A percentile compares a stretch with the other conserved stretches of the same genome.
These are phyloP conservation scores for Agrilus planipennis DNA, from an alignment of 1,140 invertebrate species.

Conservation along the genomic window DNA sequence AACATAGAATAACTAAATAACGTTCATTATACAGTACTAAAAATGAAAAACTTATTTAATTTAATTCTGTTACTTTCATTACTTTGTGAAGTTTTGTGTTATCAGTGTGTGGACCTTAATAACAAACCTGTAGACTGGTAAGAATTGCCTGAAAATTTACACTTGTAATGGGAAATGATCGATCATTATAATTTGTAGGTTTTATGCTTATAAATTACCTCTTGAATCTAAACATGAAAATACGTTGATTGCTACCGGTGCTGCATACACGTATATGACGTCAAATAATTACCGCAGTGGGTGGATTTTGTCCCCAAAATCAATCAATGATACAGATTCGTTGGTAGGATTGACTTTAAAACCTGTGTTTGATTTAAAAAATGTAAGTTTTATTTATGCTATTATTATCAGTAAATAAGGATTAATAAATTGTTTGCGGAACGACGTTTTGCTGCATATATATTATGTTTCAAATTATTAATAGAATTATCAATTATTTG, in stretches of 20 bases:
- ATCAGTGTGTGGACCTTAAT: slow-evolving; percentile 48
- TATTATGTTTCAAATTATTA: too few relatives aligned
- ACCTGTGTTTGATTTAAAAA: slow-evolving; percentile 45
- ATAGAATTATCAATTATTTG: too few relatives aligned
- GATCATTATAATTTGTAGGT: slow-evolving; percentile 40
- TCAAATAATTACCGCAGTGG: slow-evolving; percentile 40
- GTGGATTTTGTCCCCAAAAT: slow-evolving; percentile 57
- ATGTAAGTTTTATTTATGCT: slow-evolving; percentile 38
- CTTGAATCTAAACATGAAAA: slow-evolving; percentile 41
- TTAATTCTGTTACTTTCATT: background rate
- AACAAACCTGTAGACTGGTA: slow-evolving; percentile 56
- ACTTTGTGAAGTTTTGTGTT: background rate
- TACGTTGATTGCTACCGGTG: slow-evolving; percentile 45
- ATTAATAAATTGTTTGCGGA: too few relatives aligned
- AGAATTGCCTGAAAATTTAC: slow-evolving; percentile 15
- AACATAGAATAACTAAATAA: too few relatives aligned
- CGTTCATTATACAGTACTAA: too few relatives aligned
- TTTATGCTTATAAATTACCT: slow-evolving; percentile 78
- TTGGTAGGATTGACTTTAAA: slow-evolving; percentile 60
- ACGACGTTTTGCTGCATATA: too few relatives aligned
- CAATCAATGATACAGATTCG: slow-evolving; percentile 57
- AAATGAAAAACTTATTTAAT: background rate
- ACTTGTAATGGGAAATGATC: background rate
- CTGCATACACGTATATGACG: slow-evolving; percentile 64
- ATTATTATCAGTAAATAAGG: too few relatives aligned